phyloP scores from a whole-genome alignment of 2,797 vertebrate genomes.

The Peromyscus aztecus region DNA sequence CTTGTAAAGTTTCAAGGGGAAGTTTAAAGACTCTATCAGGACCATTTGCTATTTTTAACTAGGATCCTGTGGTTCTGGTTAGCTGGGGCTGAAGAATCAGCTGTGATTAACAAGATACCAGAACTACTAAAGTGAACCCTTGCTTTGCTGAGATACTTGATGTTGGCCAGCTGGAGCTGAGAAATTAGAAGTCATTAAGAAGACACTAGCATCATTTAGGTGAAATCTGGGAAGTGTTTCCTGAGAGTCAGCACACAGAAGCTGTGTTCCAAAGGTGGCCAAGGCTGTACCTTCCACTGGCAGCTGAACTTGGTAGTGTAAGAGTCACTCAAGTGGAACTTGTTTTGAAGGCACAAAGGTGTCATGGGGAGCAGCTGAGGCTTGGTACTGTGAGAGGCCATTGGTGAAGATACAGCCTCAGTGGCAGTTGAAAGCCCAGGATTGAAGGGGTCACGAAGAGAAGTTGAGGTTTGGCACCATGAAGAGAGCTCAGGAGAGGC shows the following conservation, averaged over 20 bases:
- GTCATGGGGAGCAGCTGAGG: background rate
- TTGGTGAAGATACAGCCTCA: background rate
- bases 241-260: background rate
- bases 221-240: background rate
- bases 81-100: background rate
- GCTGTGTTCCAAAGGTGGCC: background rate
- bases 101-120: background rate
- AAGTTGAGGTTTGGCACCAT: background rate
- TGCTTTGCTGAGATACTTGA: background rate
- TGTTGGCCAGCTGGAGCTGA: background rate
- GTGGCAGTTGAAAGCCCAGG: background rate
- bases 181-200: background rate
- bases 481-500: background rate
- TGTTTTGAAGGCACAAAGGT: background rate
- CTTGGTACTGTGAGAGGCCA: background rate
- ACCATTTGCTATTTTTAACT: background rate
- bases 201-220: background rate
- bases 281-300: background rate
- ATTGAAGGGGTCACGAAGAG: background rate
- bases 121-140: background rate
- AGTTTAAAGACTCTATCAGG: background rate
- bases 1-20: background rate
- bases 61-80: background rate
- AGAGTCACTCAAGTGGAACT: background rate
- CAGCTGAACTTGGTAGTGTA: background rate